These are phyloP conservation scores for Erythrocercus mccallii DNA, from an alignment of 2,113 vertebrate genomes.

Conservation along the genomic window DNA sequence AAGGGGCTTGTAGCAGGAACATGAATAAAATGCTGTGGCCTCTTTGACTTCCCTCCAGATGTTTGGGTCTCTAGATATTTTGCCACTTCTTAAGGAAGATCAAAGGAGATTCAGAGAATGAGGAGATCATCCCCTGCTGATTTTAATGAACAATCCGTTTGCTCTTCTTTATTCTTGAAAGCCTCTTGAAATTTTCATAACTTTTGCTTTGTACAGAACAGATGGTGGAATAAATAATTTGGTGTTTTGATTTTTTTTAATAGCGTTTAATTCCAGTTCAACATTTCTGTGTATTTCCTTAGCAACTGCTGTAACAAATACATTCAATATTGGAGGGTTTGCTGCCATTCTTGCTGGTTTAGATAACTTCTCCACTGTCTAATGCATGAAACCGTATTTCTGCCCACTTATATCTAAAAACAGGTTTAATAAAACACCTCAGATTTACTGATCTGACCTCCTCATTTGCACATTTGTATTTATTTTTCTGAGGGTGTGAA, in stretches of 20 bases:
- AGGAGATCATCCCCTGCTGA: background rate
- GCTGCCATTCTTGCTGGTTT: background rate
- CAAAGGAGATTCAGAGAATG: background rate
- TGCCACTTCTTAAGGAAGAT: background rate
- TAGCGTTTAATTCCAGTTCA: background rate
- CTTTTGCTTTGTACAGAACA: background rate
- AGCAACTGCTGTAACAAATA: background rate
- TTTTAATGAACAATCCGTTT: background rate
- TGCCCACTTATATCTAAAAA: background rate
- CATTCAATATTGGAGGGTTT: background rate
- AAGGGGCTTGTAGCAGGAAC: background rate
- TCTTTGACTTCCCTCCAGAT: background rate
- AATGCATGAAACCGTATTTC: background rate
- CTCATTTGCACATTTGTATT: background rate
- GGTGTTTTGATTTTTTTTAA: background rate
- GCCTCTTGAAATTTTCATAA: background rate
- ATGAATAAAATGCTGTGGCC: background rate
- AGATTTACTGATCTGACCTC: background rate
- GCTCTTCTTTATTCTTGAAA: background rate
- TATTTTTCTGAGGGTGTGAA: background rate
- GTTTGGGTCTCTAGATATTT: background rate
- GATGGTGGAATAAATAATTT: background rate
- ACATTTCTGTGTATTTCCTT: background rate
- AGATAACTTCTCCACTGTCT: background rate
- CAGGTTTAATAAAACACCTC: background rate